Conservation (phyloP, 2,888 invertebrate genomes). For the Cremastinae sp. region DNA sequence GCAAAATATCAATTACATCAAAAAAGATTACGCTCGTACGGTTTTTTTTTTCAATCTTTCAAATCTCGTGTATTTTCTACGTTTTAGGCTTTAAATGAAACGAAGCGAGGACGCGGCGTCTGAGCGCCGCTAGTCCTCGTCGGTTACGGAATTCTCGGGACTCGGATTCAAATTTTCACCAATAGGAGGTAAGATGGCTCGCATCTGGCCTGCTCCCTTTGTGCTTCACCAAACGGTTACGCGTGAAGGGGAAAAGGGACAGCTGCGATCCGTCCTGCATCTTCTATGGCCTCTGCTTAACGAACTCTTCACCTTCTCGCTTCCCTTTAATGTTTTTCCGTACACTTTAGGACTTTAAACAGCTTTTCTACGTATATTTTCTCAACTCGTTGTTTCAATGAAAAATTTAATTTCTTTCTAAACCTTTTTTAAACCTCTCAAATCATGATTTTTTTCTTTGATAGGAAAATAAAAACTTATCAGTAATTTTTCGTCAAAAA, state of each 20-base stretch:
- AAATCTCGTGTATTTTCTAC: too few relatives aligned
- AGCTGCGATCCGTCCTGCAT: slow-evolving; percentile 21
- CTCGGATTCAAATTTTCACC: slow-evolving; percentile 12
- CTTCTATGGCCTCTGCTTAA: slow-evolving; percentile 15
- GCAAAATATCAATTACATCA: neutral
- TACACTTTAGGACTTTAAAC: too few relatives aligned
- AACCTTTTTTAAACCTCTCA: too few relatives aligned
- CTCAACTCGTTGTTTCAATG: too few relatives aligned
- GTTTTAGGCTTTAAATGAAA: neutral
- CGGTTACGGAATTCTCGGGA: slow-evolving; percentile 2
- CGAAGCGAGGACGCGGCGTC: neutral
- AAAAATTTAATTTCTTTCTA: too few relatives aligned
- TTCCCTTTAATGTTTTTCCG: neutral
- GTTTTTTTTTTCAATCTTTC: too few relatives aligned
- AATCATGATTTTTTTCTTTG: too few relatives aligned
- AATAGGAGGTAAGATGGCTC: slow-evolving; percentile 15
- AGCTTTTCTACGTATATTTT: too few relatives aligned
- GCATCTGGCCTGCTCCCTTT: slow-evolving; percentile 27
- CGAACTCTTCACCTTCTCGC: slow-evolving; percentile 9
- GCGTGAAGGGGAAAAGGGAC: neutral
- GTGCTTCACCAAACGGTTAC: neutral
- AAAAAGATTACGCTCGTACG: too few relatives aligned
- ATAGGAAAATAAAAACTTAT: too few relatives aligned
- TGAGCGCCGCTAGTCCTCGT: neutral
- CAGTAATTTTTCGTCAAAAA: too few relatives aligned